Evolutionary conservation across 1,140 invertebrate genomes (phyloP).

Genomic region (Lethrus apterus): DNA sequence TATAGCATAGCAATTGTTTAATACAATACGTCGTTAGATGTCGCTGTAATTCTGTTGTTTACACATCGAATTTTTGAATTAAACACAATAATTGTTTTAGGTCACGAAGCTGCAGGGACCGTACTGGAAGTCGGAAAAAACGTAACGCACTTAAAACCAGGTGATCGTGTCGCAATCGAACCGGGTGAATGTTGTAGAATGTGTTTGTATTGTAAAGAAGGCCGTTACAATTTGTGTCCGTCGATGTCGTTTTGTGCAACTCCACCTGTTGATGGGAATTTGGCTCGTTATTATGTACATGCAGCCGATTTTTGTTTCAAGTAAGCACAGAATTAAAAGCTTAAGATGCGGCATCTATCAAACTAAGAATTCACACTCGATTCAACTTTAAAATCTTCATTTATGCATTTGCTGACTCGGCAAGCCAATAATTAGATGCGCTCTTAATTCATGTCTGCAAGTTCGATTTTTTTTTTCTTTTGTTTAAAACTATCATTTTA

Average conservation of each 20-base stretch:
- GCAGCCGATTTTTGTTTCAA: constrained; percentile 91
- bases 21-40: no score
- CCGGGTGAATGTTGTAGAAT: constrained; percentile 81
- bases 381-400: no score
- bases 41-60: no score
- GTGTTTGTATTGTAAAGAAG: constrained; percentile 80
- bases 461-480: no score
- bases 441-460: no score
- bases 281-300: constrained; percentile 79
- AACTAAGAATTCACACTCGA: no score
- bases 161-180: constrained; percentile 89
- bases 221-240: constrained; percentile 83
- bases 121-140: constrained; percentile 62
- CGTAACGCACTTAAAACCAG: constrained; percentile 63
- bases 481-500: constrained; percentile 37
- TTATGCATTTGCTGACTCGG: no score
- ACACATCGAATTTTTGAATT: not conserved
- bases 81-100: constrained; percentile 15
- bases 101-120: constrained; percentile 78
- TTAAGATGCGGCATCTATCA: no score
- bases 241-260: constrained; percentile 86
- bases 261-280: constrained; percentile 79
- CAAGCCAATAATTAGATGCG: no score
- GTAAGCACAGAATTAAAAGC: no score
- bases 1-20: no score